phyloP scores from a whole-genome alignment of 2,888 invertebrate species.

The Eupelmus urozonus region DNA sequence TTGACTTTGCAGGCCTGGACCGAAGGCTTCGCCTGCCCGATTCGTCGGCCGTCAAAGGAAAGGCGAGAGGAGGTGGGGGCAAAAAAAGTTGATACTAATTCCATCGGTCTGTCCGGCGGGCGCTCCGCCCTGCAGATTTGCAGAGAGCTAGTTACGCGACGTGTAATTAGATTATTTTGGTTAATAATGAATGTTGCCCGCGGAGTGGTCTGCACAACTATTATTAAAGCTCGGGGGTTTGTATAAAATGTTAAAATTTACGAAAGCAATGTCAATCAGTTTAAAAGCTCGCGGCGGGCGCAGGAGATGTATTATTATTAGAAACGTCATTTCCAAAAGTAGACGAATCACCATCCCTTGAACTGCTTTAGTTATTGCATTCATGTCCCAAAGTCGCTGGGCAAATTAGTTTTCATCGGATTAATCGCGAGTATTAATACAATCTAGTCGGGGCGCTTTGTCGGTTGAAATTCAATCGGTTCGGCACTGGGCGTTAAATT shows the following conservation, averaged over 20 bases:
- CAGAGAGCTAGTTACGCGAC: neutral
- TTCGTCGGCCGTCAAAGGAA: too few species aligned
- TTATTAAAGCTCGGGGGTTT: neutral
- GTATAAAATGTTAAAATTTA: slow-evolving; percentile 19
- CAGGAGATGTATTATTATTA: slow-evolving; percentile 53
- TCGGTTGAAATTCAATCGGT: slow-evolving; percentile 73
- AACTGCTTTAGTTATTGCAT: slow-evolving; percentile 49
- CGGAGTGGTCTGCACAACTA: neutral
- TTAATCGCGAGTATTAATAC: slow-evolving; percentile 75
- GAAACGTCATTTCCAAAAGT: slow-evolving; percentile 49
- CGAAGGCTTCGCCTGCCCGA: neutral
- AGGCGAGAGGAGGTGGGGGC: too few species aligned
- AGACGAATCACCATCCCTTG: slow-evolving; percentile 27
- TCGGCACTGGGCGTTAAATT: slow-evolving; percentile 71
- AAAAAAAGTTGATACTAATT: neutral
- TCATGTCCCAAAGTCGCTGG: slow-evolving; percentile 61
- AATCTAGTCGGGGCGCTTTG: slow-evolving; percentile 71
- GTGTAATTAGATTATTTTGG: slow-evolving; percentile 1
- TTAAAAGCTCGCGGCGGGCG: neutral
- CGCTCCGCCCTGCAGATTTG: too few species aligned
- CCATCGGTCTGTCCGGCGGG: neutral
- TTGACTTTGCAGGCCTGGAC: neutral
- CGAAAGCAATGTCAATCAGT: slow-evolving; percentile 30
- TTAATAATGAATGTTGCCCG: slow-evolving; percentile 9
- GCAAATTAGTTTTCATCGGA: slow-evolving; percentile 75